Conservation (phyloP, 35 echinoderm and acorn worm genomes). For the Hemicentrotus pulcherrimus region DNA sequence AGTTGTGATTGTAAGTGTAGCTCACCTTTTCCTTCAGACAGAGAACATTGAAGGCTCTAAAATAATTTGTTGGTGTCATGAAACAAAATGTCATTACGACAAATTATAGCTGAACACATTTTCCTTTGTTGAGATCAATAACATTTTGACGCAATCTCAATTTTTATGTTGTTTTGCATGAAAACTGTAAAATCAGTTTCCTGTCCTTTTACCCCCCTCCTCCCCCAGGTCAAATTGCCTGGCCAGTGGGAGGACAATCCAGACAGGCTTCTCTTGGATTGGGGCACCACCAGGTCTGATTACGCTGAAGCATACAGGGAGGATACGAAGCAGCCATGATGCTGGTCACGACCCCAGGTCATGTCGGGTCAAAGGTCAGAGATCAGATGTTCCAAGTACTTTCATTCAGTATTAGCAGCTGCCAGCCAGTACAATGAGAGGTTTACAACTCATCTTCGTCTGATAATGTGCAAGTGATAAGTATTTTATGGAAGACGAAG, state of each 20-base stretch:
- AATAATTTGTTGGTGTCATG: no score
- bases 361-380: not conserved
- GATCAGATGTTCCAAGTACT: not conserved
- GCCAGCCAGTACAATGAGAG: not conserved
- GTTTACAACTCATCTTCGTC: not conserved
- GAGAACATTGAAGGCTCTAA: no score
- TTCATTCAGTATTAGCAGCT: not conserved
- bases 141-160: no score
- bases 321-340: not conserved
- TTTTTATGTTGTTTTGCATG: no score
- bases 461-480: not conserved
- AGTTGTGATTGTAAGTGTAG: no score
- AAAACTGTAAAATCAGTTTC: no score
- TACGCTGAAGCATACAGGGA: slow-evolving; percentile 76
- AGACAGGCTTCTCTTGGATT: slow-evolving; percentile 74
- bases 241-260: slow-evolving; percentile 96
- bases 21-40: no score
- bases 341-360: not conserved
- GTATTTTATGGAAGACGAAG: not conserved
- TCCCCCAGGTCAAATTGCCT: slow-evolving; percentile 81
- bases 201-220: not conserved
- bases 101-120: no score
- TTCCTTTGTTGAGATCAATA: no score
- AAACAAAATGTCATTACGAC: no score
- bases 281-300: slow-evolving; percentile 76